Percentiles rank a stretch among this genome's conserved stretches.
phyloP scores from a whole-genome alignment of 2,113 vertebrate genomes.

The Clarias batrachus region DNA sequence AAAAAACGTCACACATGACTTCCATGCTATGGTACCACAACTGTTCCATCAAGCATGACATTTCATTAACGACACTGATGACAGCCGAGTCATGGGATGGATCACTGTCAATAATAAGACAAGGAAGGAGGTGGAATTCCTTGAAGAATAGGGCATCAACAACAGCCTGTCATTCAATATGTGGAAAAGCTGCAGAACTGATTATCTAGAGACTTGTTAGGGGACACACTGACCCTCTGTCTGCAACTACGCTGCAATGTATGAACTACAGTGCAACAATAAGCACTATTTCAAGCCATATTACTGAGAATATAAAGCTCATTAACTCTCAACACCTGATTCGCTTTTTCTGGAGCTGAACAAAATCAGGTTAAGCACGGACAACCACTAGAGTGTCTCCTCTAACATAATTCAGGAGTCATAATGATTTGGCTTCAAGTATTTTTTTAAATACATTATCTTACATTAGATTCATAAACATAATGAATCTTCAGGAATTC shows the following conservation, averaged over 20 bases:
- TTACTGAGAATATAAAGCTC: not conserved
- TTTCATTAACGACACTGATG: slow-evolving; percentile 5
- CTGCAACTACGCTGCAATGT: not conserved
- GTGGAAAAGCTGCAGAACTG: not conserved
- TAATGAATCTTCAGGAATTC: too few species aligned
- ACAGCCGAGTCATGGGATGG: not conserved
- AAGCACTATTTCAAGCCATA: not conserved
- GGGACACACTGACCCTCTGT: not conserved
- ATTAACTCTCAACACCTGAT: not conserved
- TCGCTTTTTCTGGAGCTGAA: not conserved
- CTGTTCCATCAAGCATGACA: slow-evolving; percentile 30
- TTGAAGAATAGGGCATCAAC: not conserved
- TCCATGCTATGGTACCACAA: not conserved
- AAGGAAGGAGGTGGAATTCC: slow-evolving; percentile 11
- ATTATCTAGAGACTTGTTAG: slow-evolving; percentile 11
- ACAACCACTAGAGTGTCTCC: not conserved
- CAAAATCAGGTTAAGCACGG: not conserved
- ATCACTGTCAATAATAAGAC: slow-evolving; percentile 25
- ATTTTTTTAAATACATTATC: too few species aligned
- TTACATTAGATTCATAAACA: too few species aligned
- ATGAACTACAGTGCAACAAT: not conserved
- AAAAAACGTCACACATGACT: not conserved
- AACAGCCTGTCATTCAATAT: slow-evolving; percentile 21
- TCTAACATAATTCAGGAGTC: not conserved
- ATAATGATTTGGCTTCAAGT: not conserved